A percentile compares a stretch with the other conserved stretches of the same genome.
phyloP scores from a whole-genome alignment of 2,113 vertebrate species.

The Macaca nemestrina region DNA sequence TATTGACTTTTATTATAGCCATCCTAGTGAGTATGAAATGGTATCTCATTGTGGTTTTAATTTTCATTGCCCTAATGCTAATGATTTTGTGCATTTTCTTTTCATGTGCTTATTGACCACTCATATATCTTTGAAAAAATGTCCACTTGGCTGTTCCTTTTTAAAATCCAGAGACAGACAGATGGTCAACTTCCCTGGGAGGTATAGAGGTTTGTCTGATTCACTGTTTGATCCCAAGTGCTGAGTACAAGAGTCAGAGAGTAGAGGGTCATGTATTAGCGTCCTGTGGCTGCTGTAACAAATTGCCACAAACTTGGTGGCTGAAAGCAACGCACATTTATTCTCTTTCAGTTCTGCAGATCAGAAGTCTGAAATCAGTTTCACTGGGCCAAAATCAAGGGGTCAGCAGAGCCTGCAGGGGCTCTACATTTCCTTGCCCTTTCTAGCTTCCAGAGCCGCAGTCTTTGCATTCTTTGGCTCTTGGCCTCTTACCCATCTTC shows the following conservation, averaged over 20 bases:
- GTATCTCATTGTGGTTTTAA: neutral
- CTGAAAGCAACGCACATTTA: neutral
- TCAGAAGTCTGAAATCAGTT: neutral
- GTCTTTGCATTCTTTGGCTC: constrained; percentile 34
- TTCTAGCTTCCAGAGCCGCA: neutral
- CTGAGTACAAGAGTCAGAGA: neutral
- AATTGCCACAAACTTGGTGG: neutral
- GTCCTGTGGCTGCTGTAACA: neutral
- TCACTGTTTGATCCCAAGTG: neutral
- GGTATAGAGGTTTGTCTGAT: neutral
- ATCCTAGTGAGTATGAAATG: neutral
- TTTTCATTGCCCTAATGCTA: neutral
- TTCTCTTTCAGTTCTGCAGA: constrained; percentile 5
- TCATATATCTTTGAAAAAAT: neutral
- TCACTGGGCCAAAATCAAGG: neutral
- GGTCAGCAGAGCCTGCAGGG: neutral
- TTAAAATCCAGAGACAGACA: neutral
- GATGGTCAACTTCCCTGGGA: neutral
- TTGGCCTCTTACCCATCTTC: neutral
- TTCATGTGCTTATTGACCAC: neutral
- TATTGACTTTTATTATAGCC: neutral
- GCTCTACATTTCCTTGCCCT: neutral
- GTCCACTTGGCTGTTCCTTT: neutral
- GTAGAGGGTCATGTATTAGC: neutral
- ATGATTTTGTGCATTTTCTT: neutral